A percentile compares a stretch with the other conserved stretches of the same genome.
These are phyloP conservation scores for Cephalotes varians DNA, from an alignment of 2,888 invertebrate genomes.

Conservation along the genomic window DNA sequence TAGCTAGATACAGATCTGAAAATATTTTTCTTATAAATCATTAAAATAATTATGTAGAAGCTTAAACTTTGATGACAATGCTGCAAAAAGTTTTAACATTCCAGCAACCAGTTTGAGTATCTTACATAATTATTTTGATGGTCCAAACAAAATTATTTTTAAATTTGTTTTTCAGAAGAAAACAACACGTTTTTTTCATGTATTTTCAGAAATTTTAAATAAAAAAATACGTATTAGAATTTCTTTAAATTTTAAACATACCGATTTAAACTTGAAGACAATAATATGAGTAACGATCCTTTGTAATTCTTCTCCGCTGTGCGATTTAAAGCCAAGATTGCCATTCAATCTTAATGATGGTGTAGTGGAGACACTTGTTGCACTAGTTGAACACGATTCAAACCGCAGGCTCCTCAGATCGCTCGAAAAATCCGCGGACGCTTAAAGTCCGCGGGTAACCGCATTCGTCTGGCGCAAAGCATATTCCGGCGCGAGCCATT, in stretches of 20 bases:
- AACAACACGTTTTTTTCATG: no score
- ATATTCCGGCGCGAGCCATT: neutral
- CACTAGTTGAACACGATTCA: conserved; percentile 17
- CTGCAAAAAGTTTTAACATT: no score
- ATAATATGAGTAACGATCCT: neutral
- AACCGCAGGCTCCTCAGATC: conserved; percentile 8
- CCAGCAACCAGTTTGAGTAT: no score
- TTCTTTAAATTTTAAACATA: neutral
- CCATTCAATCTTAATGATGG: conserved; percentile 27
- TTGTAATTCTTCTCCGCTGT: neutral
- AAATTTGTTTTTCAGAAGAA: no score
- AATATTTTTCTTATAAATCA: no score
- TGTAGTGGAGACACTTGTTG: conserved; percentile 10
- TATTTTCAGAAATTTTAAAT: no score
- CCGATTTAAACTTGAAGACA: neutral
- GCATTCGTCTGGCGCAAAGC: conserved; percentile 12
- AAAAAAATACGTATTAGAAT: neutral
- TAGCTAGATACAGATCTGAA: no score
- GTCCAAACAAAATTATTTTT: no score
- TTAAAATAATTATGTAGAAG: no score
- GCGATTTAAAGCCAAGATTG: conserved; percentile 11
- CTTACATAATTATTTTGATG: no score
- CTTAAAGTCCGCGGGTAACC: conserved; percentile 17
- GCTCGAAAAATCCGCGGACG: conserved; percentile 16
- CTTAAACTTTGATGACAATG: no score